These are phyloP conservation scores for Drosophila aldrichi DNA, from an alignment of 2,888 invertebrate species.

Conservation along the genomic window DNA sequence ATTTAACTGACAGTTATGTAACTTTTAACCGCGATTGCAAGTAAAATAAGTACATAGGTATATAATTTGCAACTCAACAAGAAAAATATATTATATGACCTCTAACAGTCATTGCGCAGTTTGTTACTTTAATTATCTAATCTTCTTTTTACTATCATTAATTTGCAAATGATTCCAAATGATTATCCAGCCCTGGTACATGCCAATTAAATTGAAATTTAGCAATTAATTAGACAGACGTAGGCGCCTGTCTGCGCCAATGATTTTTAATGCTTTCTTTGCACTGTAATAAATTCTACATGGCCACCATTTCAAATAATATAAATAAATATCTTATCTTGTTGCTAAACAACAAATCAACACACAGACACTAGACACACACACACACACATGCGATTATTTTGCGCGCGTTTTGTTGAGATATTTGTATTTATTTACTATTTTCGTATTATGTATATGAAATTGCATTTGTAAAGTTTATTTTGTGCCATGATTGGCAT, in stretches of 20 bases:
- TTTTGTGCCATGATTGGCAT: conserved; percentile 29
- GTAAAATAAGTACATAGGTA: not conserved
- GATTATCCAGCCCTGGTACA: conserved; percentile 8
- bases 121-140: not conserved
- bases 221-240: conserved; percentile 11
- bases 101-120: not conserved
- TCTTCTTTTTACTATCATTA: not conserved
- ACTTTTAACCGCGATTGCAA: not conserved
- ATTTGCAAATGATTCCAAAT: not conserved
- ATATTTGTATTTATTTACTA: not conserved
- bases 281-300: conserved; percentile 6
- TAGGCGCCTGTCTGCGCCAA: not conserved
- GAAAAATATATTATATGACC: not conserved
- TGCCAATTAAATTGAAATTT: conserved; percentile 9
- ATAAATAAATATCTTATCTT: conserved; percentile 18
- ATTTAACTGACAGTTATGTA: not conserved
- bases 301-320: not conserved
- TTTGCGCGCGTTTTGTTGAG: conserved; percentile 26
- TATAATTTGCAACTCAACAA: not conserved
- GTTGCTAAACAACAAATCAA: conserved; percentile 7
- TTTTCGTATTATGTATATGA: conserved; percentile 12
- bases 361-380: not conserved
- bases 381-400: not conserved
- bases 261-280: conserved; percentile 1
- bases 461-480: conserved; percentile 22